These are phyloP conservation scores for Paramuricea clavata DNA, from an alignment of 92 coral and sea anemone species.

Conservation along the genomic window DNA sequence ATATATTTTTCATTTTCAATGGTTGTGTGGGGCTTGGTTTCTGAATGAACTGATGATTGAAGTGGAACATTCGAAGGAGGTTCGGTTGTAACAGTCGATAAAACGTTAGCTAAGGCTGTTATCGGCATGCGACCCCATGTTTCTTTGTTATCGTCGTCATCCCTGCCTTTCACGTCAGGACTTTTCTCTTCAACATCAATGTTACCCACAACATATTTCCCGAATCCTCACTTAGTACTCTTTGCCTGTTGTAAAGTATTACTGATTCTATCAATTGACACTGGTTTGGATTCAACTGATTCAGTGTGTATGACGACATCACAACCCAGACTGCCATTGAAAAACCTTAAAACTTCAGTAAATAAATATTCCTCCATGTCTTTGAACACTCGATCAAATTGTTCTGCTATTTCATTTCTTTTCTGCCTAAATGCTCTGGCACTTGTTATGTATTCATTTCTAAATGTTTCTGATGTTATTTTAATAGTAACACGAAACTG, in stretches of 20 bases:
- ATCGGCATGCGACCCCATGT: conserved; percentile 36
- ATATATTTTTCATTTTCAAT: background rate
- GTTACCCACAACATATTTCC: background rate
- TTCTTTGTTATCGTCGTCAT: conserved; percentile 5
- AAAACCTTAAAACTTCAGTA: conserved; percentile 8
- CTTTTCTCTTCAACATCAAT: background rate
- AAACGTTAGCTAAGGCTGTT: background rate
- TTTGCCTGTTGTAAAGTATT: background rate
- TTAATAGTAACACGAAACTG: background rate
- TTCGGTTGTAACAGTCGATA: background rate
- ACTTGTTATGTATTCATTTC: background rate
- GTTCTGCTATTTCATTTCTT: background rate
- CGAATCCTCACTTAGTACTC: background rate
- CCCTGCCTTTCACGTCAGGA: background rate
- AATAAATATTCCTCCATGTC: conserved; percentile 6
- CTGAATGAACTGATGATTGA: background rate
- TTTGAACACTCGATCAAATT: background rate
- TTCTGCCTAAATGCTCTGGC: background rate
- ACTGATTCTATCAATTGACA: background rate
- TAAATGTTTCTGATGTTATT: conserved; percentile 16
- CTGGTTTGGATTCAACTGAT: background rate
- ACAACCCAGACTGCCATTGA: conserved; percentile 37
- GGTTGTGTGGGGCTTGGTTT: background rate
- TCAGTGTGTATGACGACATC: background rate
- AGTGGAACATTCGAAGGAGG: background rate